Percentiles rank a stretch among this genome's conserved stretches.
These are phyloP conservation scores for Condylostylus longicornis DNA, from an alignment of 1,140 invertebrate genomes.

Conservation along the genomic window DNA sequence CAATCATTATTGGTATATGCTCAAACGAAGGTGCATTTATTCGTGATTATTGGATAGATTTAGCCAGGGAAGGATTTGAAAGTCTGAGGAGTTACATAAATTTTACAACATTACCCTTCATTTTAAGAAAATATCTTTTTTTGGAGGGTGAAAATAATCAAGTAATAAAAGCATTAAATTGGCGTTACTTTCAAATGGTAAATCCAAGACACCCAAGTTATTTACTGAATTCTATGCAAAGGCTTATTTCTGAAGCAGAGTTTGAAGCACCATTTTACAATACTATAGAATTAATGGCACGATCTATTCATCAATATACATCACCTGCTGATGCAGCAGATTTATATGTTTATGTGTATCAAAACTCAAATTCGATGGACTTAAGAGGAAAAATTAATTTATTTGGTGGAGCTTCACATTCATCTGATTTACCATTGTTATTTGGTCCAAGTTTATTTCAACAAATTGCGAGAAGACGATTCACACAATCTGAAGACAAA, in stretches of 20 bases:
- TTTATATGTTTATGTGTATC: conserved; percentile 34
- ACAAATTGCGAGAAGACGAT: conserved; percentile 39
- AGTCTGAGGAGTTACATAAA: conserved; percentile 36
- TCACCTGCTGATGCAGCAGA: conserved; percentile 20
- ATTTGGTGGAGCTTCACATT: conserved; percentile 38
- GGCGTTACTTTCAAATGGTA: conserved; percentile 32
- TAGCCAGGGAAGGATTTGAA: conserved; percentile 34
- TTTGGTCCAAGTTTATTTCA: conserved; percentile 47
- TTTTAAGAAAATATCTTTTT: conserved; percentile 28
- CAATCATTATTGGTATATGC: conserved; percentile 42
- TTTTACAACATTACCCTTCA: conserved; percentile 33
- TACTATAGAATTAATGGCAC: conserved; percentile 14
- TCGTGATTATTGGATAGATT: conserved; percentile 37
- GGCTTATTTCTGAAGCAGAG: conserved; percentile 22
- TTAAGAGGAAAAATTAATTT: conserved; percentile 24
- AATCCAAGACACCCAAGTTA: conserved; percentile 6
- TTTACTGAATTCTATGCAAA: conserved; percentile 21
- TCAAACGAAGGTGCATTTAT: conserved; percentile 42
- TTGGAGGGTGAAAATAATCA: conserved; percentile 13
- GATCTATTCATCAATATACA: conserved; percentile 17
- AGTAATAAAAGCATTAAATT: conserved; percentile 34
- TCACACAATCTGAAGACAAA: conserved; percentile 39
- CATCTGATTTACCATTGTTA: conserved; percentile 45
- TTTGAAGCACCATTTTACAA: conserved; percentile 26
- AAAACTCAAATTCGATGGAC: conserved; percentile 28